A percentile compares a stretch with the other conserved stretches of the same genome.
phyloP scores from a whole-genome alignment of 2,113 vertebrate species.

The Oenanthe melanoleuca region DNA sequence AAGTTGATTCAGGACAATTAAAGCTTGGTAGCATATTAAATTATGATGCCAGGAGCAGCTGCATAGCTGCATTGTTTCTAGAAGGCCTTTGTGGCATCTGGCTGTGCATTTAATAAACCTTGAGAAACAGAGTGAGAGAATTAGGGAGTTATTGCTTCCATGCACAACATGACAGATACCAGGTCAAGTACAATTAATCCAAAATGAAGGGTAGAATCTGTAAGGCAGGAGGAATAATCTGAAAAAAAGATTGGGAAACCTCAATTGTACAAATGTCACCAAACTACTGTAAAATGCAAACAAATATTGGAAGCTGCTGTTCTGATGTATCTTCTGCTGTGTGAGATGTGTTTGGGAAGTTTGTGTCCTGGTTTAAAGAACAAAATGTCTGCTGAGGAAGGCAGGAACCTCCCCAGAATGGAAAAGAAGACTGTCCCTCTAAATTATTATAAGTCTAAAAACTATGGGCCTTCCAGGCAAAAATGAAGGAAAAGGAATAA shows the following conservation, averaged over 20 bases:
- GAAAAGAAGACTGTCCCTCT: background rate
- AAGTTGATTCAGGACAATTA: background rate
- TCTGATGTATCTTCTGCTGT: background rate
- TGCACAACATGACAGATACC: background rate
- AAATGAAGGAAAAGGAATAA: background rate
- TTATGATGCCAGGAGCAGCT: background rate
- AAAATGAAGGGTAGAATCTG: background rate
- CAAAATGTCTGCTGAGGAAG: background rate
- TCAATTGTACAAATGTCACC: background rate
- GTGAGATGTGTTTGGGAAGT: background rate
- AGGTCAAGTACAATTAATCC: too few relatives aligned
- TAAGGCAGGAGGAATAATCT: background rate
- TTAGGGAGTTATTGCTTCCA: fast-evolving
- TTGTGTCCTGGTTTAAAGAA: background rate
- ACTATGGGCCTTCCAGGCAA: background rate
- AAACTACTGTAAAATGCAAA: background rate
- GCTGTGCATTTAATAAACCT: background rate
- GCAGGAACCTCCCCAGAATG: background rate
- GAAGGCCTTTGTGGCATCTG: background rate
- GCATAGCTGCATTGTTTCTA: background rate
- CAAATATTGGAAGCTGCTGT: background rate
- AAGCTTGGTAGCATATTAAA: background rate
- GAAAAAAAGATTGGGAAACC: background rate
- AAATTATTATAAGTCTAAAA: background rate
- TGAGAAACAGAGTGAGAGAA: background rate